Base-by-base conservation (phyloP, 2,888 invertebrate genomes). In the Neoaliturus tenellus region DNA sequence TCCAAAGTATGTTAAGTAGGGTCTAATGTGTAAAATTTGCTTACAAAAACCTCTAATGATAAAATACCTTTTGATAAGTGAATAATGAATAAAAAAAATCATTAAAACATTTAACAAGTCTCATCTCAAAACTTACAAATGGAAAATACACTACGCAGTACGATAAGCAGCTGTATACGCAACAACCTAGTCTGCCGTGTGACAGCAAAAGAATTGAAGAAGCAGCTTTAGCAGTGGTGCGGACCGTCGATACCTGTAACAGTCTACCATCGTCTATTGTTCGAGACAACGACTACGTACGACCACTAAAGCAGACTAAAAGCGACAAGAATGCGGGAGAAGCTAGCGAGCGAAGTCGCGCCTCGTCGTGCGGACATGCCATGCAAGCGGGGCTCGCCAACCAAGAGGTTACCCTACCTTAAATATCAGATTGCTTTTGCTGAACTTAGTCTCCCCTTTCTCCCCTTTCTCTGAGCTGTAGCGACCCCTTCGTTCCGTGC, bases 371-470 rank as follows among this genome's bases (percentile, higher is more conserved):
- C 23, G 48, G 25, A 89, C 88, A 89, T 89, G 90, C 90, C 78
- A 78, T 78, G 92, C 92, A 93, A 94, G 82, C 82, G 55, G 82
- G 82, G 82, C 25, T 10, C 55, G 73, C 73, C 82, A 73, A 82
- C 73, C 82, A 73, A 82, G 55, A 93, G 94, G 94, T 97, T 98
- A 97, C 97, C 97, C 97, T 97, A 95, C 97, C 97, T 97, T 97
- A 95, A 97, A 96, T 96, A 98, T 97, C 94, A 97, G 96, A 96
- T 96, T 97, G 96, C 97, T 97, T 96, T 97, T 97, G 94, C 95
- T 96, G 95, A 93, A 94, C 95, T 96, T 95, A 92, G 93, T 93
- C 95, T 96, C 97, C 96, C 96, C 95, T 94, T 96, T 95, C 91
- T 93, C 92, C 93, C 95, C 93, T 93, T 97, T 97, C 94, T 96